Conservation (phyloP, 1,140 invertebrate genomes). For the Rhysida immarginata region DNA sequence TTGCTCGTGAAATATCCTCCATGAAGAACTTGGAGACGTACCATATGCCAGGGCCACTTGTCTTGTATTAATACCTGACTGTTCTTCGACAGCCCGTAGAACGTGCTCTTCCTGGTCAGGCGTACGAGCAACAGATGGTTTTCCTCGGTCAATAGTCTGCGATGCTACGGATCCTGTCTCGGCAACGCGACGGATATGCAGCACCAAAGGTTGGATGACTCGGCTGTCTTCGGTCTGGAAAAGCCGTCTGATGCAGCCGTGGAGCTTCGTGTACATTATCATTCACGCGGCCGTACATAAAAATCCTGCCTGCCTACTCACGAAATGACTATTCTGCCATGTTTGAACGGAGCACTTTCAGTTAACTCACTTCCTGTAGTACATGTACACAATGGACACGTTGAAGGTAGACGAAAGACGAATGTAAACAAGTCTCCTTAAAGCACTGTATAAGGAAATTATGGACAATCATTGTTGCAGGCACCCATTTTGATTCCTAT, state of each 20-base stretch:
- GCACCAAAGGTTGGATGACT: conserved; percentile 2
- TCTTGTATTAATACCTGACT: not conserved
- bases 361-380: not conserved
- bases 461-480: no score
- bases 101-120: not conserved
- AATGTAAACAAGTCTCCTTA: no score
- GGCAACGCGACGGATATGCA: not conserved
- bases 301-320: not conserved
- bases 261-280: not conserved
- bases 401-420: not conserved
- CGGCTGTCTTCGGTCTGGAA: not conserved
- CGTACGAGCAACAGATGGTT: not conserved
- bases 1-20: not conserved
- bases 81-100: not conserved
- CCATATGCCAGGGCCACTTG: not conserved
- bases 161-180: conserved; percentile 1
- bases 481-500: no score
- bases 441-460: no score
- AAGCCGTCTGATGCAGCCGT: not conserved
- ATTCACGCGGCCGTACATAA: conserved; percentile 2
- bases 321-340: conserved; percentile 3
- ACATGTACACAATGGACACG: not conserved
- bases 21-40: not conserved
- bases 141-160: not conserved
- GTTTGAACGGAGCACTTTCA: not conserved